Conservation (phyloP, 2,888 invertebrate species). For the Eucriotettix oculatus region DNA sequence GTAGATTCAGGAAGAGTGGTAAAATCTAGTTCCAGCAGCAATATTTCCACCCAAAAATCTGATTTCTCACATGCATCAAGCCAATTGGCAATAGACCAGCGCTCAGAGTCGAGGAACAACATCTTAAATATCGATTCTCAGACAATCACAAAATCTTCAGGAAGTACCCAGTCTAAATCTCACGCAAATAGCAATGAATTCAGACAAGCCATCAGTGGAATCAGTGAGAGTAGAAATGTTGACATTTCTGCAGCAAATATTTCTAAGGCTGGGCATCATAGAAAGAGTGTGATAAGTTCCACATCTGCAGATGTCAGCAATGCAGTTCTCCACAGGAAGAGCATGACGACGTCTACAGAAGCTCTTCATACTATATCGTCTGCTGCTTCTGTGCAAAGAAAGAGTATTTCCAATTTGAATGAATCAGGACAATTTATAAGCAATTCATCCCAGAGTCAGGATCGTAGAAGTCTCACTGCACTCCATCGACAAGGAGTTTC, state of each 20-base stretch:
- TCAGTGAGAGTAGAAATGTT: conserved; percentile 17
- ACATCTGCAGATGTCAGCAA: conserved; percentile 59
- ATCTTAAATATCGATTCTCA: background rate
- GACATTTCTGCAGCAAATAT: conserved; percentile 6
- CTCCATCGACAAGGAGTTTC: conserved; percentile 46
- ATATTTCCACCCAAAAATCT: background rate
- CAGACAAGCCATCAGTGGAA: conserved; percentile 29
- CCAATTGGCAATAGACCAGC: background rate
- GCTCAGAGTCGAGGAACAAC: background rate
- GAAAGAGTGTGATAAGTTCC: conserved; percentile 51
- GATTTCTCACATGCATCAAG: background rate
- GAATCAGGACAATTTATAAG: conserved; percentile 53
- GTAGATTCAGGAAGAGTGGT: background rate
- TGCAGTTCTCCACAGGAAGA: conserved; percentile 61
- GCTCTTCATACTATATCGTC: conserved; percentile 51
- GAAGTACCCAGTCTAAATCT: background rate
- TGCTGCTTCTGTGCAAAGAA: conserved; percentile 56
- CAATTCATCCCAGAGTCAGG: conserved; percentile 46
- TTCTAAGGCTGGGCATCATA: conserved; percentile 36
- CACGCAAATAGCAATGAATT: conserved; percentile 37
- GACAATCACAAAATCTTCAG: background rate
- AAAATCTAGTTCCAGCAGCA: background rate
- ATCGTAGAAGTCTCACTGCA: conserved; percentile 62
- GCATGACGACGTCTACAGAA: conserved; percentile 47
- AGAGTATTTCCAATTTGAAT: conserved; percentile 62